Evolutionary conservation across 2,797 vertebrate genomes (phyloP).

Genomic region (Eulemur albifrons): DNA sequence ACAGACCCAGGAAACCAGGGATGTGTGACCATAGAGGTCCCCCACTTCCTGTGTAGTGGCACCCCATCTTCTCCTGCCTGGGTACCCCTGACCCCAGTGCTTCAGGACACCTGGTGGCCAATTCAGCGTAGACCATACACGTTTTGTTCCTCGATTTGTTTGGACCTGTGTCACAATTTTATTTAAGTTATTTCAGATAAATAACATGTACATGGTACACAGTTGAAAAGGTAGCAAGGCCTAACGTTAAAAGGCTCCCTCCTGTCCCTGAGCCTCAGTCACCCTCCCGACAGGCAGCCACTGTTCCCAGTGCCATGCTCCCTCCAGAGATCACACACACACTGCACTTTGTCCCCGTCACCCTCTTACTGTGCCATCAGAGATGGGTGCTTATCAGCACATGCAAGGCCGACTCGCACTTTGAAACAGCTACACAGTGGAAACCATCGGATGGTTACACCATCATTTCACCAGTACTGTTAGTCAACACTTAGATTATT

Average conservation of each 20-base stretch:
- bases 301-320: neutral
- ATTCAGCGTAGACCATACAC: rapidly evolving
- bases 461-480: neutral
- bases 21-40: neutral
- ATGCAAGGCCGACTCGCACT: neutral
- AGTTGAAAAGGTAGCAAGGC: neutral
- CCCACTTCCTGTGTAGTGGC: neutral
- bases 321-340: neutral
- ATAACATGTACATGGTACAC: neutral
- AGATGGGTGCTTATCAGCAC: rapidly evolving
- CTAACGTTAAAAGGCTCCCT: neutral
- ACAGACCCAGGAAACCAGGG: neutral
- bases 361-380: neutral
- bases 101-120: neutral
- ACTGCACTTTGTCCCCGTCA: neutral
- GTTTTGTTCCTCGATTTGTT: neutral
- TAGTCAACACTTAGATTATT: neutral
- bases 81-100: neutral
- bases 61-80: neutral
- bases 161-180: neutral
- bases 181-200: neutral
- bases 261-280: neutral
- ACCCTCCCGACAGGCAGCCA: neutral
- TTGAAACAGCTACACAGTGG: neutral
- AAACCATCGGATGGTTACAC: neutral